Conservation (phyloP, 2,113 vertebrate species). For the Chlorocebus sabaeus region DNA sequence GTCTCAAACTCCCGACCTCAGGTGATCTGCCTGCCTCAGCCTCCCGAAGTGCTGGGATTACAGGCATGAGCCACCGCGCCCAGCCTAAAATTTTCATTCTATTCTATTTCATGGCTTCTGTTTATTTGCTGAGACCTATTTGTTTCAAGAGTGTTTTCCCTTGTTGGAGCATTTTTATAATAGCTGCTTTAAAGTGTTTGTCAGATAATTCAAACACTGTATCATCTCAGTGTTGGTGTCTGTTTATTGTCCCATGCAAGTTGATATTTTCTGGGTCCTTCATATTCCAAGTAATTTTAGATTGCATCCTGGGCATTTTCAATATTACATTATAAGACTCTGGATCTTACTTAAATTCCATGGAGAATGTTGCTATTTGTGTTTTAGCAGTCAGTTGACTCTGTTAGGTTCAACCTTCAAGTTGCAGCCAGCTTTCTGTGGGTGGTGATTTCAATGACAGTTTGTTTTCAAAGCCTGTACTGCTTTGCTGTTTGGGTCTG, state of each 20-base stretch:
- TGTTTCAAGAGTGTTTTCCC: background rate
- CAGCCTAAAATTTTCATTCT: background rate
- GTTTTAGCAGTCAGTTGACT: no score
- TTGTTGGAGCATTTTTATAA: constrained; percentile 12
- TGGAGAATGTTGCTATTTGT: no score
- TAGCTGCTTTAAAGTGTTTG: background rate
- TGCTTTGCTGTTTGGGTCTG: no score
- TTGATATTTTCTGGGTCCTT: background rate
- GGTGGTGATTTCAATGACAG: no score
- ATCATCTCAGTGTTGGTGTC: background rate
- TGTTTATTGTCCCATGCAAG: background rate
- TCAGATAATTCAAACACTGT: background rate
- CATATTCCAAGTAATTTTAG: background rate
- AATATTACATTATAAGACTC: background rate
- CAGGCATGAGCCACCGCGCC: no score
- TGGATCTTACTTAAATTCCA: no score
- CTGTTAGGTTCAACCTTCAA: no score
- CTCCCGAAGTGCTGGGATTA: no score
- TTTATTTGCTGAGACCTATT: background rate
- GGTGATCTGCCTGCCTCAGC: no score
- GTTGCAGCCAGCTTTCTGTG: no score
- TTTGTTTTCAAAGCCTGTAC: no score
- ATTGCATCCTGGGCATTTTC: background rate
- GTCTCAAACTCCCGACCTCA: no score
- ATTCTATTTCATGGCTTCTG: background rate